Conservation (phyloP, 2,113 vertebrate genomes). For the Larimichthys crocea region DNA sequence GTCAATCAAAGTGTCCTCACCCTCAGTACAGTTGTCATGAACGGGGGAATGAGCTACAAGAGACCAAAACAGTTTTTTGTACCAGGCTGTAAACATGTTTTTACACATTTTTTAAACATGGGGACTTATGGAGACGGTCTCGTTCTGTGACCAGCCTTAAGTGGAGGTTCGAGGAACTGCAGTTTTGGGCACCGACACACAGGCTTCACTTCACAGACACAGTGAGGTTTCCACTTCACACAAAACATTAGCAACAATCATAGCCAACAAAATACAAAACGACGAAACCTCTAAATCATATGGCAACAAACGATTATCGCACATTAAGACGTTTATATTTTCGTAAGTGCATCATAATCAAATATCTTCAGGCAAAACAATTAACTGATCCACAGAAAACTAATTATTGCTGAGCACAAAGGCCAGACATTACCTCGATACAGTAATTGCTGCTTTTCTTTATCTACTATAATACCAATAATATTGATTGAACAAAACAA, state of each 20-base stretch:
- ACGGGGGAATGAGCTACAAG: too few species aligned
- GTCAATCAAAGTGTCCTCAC: too few species aligned
- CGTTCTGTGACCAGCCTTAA: too few species aligned
- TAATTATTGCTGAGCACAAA: not conserved
- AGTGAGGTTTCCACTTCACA: not conserved
- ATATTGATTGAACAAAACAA: not conserved
- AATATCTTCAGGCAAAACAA: not conserved
- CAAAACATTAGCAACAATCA: slow-evolving; percentile 1
- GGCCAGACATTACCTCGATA: not conserved
- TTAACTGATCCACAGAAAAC: not conserved
- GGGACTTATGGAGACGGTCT: too few species aligned
- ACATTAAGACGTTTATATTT: not conserved
- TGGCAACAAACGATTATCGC: not conserved
- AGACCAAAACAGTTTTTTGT: too few species aligned
- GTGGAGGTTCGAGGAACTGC: too few species aligned
- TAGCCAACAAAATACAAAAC: slow-evolving; percentile 1
- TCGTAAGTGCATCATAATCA: not conserved
- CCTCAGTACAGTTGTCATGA: too few species aligned
- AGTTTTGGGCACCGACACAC: too few species aligned
- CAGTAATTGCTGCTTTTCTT: not conserved
- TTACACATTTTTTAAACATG: too few species aligned
- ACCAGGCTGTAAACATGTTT: too few species aligned
- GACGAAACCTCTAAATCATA: not conserved
- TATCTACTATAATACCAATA: not conserved
- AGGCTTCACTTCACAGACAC: too few species aligned